A percentile compares a stretch with the other conserved stretches of the same genome.
These are phyloP conservation scores for Mobula hypostoma DNA, from an alignment of 2,113 vertebrate species.

Conservation along the genomic window DNA sequence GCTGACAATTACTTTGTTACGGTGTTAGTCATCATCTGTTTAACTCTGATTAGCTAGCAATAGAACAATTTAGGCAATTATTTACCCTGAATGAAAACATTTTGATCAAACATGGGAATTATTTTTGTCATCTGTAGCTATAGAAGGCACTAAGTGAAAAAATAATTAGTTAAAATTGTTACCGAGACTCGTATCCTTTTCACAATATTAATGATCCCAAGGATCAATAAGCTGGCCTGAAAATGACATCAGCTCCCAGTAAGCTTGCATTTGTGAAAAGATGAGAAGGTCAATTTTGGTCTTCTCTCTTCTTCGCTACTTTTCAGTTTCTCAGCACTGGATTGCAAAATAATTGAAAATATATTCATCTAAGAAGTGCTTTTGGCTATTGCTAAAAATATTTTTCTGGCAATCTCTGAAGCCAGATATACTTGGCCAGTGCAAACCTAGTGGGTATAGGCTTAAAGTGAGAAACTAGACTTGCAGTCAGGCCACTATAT, in stretches of 20 bases:
- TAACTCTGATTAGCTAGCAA: neutral
- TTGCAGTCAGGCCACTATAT: neutral
- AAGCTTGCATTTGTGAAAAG: neutral
- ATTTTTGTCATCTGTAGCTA: neutral
- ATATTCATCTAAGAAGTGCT: neutral
- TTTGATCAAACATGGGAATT: neutral
- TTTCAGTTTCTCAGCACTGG: neutral
- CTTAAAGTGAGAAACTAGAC: neutral
- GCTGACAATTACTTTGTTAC: neutral
- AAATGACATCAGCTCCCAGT: neutral
- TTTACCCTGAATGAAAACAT: neutral
- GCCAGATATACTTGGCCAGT: neutral
- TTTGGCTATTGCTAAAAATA: neutral
- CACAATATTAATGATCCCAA: neutral
- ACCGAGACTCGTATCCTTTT: neutral
- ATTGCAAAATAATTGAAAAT: neutral
- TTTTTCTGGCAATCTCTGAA: neutral
- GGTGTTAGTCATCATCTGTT: neutral
- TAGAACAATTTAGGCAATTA: neutral
- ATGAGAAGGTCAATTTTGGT: neutral
- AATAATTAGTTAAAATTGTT: neutral
- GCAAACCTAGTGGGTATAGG: neutral
- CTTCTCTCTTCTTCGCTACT: neutral
- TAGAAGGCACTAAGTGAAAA: neutral
- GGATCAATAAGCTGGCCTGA: neutral